phyloP scores from a whole-genome alignment of 1,140 invertebrate species.

The Orussus abietinus region DNA sequence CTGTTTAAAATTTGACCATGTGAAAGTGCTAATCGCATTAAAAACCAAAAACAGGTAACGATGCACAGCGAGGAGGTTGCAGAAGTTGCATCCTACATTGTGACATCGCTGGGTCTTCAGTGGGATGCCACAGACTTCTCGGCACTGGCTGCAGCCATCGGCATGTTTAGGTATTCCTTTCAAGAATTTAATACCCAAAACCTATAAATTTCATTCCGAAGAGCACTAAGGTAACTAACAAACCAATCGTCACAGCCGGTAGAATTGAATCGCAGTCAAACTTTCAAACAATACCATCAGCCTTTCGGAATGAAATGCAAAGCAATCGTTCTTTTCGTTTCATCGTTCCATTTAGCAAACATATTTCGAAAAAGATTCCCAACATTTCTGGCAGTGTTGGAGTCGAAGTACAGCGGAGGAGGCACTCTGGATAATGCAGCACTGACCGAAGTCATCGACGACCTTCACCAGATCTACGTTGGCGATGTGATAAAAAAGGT shows the following conservation, averaged over 20 bases:
- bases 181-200: not conserved
- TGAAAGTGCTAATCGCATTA: no score
- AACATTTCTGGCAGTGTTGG: slow-evolving; percentile 69
- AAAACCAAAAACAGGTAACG: slow-evolving; percentile 52
- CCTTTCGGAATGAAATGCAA: not conserved
- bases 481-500: slow-evolving; percentile 81
- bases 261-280: not conserved
- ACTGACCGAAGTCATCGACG: slow-evolving; percentile 67
- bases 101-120: slow-evolving; percentile 61
- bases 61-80: slow-evolving; percentile 65
- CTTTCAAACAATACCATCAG: no score
- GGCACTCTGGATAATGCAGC: slow-evolving; percentile 59
- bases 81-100: slow-evolving; percentile 62
- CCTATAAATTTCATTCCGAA: not conserved
- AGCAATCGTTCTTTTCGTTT: not conserved
- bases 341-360: slow-evolving; percentile 6
- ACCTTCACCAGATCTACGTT: slow-evolving; percentile 73
- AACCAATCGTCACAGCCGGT: not conserved
- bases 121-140: slow-evolving; percentile 68
- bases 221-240: not conserved
- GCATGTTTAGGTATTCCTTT: slow-evolving; percentile 49
- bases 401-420: slow-evolving; percentile 63
- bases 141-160: slow-evolving; percentile 60
- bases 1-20: not conserved
- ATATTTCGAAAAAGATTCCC: slow-evolving; percentile 50